Percentiles rank a stretch among this genome's conserved stretches.
These are phyloP conservation scores for Edolisoma coerulescens DNA, from an alignment of 2,113 vertebrate genomes.

Conservation along the genomic window DNA sequence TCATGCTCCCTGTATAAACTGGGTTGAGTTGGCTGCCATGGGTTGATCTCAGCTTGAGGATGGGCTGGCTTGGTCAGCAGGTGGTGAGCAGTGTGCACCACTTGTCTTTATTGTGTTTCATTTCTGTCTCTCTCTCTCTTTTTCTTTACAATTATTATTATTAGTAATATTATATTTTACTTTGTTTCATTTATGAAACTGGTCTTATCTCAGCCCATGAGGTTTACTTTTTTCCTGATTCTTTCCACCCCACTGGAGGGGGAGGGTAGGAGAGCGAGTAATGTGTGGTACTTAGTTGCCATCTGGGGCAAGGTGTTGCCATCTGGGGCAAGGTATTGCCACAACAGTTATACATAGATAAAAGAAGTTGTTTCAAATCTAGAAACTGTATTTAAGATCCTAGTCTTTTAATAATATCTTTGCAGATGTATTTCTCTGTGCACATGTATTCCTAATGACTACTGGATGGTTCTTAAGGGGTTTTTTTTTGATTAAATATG, in stretches of 20 bases:
- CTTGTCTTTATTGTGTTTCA: neutral
- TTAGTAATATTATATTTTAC: neutral
- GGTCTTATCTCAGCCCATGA: too few relatives aligned
- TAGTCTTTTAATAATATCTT: neutral
- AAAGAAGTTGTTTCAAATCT: neutral
- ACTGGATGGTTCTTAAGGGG: neutral
- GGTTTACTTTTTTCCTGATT: neutral
- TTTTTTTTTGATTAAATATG: neutral
- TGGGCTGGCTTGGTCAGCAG: neutral
- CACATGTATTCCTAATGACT: neutral
- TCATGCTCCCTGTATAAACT: neutral
- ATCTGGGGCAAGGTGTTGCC: neutral
- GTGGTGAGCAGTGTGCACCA: neutral
- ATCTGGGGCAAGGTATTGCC: neutral
- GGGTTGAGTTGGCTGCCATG: neutral
- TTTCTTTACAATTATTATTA: neutral
- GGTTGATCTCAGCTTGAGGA: accelerated
- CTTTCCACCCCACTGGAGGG: neutral
- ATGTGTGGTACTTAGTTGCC: neutral
- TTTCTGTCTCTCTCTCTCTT: neutral
- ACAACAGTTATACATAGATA: neutral
- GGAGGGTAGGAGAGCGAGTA: neutral
- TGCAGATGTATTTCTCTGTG: neutral
- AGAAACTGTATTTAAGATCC: neutral
- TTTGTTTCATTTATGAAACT: neutral